Evolutionary conservation across 1,140 invertebrate species (phyloP).

Genomic region (Anastrepha ludens): DNA sequence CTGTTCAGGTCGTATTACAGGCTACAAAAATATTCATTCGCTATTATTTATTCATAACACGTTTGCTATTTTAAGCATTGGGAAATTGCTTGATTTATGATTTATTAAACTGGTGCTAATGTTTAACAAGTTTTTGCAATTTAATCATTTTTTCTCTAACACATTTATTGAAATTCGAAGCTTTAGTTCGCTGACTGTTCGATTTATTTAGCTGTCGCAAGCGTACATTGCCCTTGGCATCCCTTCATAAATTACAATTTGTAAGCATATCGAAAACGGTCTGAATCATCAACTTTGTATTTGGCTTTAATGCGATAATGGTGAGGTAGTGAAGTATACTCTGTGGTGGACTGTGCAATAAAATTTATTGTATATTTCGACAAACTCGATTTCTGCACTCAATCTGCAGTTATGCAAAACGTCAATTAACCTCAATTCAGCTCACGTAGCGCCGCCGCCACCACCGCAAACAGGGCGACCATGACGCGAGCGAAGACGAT

Average conservation of each 20-base stretch:
- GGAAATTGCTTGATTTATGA: not conserved
- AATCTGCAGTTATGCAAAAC: constrained; percentile 48
- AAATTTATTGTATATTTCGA: constrained; percentile 30
- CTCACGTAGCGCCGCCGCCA: constrained; percentile 21
- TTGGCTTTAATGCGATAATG: not conserved
- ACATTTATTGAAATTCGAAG: not conserved
- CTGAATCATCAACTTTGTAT: constrained; percentile 40
- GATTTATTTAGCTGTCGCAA: not conserved
- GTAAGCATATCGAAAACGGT: not conserved
- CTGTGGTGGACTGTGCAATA: not conserved
- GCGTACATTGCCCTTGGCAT: constrained; percentile 46
- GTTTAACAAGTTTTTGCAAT: not conserved
- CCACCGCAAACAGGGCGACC: constrained; percentile 30
- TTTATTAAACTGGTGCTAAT: not conserved
- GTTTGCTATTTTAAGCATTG: too few relatives aligned
- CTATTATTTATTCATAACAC: too few relatives aligned
- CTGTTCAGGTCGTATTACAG: too few relatives aligned
- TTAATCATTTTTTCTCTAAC: not conserved
- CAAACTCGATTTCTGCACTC: constrained; percentile 43
- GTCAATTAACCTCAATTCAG: constrained; percentile 46
- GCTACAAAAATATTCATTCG: not conserved
- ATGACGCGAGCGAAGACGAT: not conserved
- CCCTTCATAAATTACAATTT: constrained; percentile 26
- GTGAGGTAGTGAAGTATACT: not conserved
- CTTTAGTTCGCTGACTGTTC: not conserved